A percentile compares a stretch with the other conserved stretches of the same genome.
Evolutionary conservation across 2,113 vertebrate genomes (phyloP).

Genomic region (Phainopepla nitens): DNA sequence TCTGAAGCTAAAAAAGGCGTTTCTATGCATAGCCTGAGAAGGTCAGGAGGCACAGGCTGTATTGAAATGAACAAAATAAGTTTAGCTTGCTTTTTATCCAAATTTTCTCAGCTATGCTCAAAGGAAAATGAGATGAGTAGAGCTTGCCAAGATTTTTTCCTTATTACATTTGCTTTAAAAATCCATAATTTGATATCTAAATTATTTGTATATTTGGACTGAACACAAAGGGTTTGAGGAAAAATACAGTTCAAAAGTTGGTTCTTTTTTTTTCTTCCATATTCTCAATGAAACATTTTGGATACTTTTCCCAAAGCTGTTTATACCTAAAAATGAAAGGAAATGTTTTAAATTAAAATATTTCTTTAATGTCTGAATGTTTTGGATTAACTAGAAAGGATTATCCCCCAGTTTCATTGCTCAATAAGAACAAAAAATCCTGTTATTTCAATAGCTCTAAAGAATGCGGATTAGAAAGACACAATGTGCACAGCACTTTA

Average conservation of each 20-base stretch:
- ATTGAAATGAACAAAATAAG: not conserved
- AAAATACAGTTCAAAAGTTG: not conserved
- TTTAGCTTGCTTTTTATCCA: not conserved
- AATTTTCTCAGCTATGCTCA: not conserved
- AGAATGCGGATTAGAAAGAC: not conserved
- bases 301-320: not conserved
- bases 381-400: constrained; percentile 10
- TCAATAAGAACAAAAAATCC: not conserved
- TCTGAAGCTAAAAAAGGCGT: not conserved
- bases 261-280: not conserved
- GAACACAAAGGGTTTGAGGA: not conserved
- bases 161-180: not conserved
- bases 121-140: not conserved
- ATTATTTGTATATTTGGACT: not conserved
- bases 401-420: not conserved
- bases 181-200: not conserved
- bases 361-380: not conserved
- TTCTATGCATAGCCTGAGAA: not conserved
- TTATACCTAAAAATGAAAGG: not conserved
- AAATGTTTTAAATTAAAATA: not conserved
- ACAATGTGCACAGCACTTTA: not conserved
- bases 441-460: not conserved
- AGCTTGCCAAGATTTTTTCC: not conserved
- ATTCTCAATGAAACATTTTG: not conserved
- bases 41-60: not conserved